phyloP scores from a whole-genome alignment of 2,797 vertebrate species.

The Pristis pectinata region DNA sequence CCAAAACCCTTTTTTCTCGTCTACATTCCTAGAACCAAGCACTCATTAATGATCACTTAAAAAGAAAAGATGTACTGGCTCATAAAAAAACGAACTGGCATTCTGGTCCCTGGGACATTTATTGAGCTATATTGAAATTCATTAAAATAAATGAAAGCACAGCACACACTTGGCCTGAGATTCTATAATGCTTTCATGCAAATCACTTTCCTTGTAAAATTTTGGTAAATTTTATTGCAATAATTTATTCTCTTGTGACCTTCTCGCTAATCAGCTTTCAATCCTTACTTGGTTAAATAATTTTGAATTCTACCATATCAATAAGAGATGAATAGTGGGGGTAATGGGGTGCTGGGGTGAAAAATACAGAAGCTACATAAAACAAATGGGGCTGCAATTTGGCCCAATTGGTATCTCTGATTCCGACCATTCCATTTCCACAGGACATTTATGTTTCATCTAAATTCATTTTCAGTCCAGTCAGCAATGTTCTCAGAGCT shows the following conservation, averaged over 20 bases:
- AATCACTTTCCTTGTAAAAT: background rate
- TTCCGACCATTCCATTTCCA: background rate
- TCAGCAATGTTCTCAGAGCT: background rate
- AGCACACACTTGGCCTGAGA: background rate
- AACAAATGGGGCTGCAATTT: background rate
- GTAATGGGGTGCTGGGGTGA: no score
- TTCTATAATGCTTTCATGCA: background rate
- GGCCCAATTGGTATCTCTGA: background rate
- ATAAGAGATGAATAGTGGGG: background rate
- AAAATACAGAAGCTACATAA: no score
- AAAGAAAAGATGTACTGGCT: background rate
- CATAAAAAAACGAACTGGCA: background rate
- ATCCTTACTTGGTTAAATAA: background rate
- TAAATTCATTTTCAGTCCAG: background rate
- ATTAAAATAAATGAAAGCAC: constrained; percentile 1
- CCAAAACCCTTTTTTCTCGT: background rate
- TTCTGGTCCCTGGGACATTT: background rate
- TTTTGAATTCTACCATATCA: background rate
- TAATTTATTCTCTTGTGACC: background rate
- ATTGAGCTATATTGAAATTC: background rate
- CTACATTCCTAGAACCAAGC: background rate
- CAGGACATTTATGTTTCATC: background rate
- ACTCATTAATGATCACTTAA: background rate
- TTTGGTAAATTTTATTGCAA: background rate
- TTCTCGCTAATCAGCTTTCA: background rate